Base-by-base conservation (phyloP, 2,888 invertebrate species). In the Uropetala carovei region DNA sequence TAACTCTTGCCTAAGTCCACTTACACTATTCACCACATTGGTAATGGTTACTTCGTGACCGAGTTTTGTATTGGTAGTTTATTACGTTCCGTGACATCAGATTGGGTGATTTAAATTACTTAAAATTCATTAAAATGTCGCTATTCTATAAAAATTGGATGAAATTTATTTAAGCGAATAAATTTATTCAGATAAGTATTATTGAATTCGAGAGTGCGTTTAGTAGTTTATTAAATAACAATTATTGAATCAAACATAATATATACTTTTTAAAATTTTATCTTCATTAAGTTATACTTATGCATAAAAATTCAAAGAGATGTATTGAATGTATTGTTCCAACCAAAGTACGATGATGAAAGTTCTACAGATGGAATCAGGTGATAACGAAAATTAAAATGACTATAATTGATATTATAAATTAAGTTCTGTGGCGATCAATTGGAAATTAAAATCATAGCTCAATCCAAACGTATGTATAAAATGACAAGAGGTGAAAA, bases 1-100 rank as follows among this genome's bases (percentile, higher is more conserved):
- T 75, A 75, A 75, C 75, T 75, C 75, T 75, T 75, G 75, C 22
- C 75, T 27, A 75, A 75, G 75, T 75, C 13, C 75, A 75, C 22
- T 75, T 22, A 75, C 75, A 27, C 27, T 75, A 27, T 27, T 68
- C 68, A 68, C 68, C 9, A 22, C 75, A 75, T 75, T 75, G 75
- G 27, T 22, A 75, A 75, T 75, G 22, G 27, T 75, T 75, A 75
- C 75, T 75, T 22, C 14, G 75, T 75, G 27, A 75, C 75, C 75
- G 27, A 75, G 13, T 22, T 27, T 22, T 75, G 75, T 27, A 22
- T 27, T 75, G 27, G 22, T 75, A 11, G 75, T 18, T 27, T 27
- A 75, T 9, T 27, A 10, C 9, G 10, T 9, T 11, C 2, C 5
- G 0, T 27, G 1, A 43, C 43, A 43, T 43, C 5, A 43, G 43